These are phyloP conservation scores for Tyria jacobaeae DNA, from an alignment of 2,888 invertebrate genomes.

Conservation along the genomic window DNA sequence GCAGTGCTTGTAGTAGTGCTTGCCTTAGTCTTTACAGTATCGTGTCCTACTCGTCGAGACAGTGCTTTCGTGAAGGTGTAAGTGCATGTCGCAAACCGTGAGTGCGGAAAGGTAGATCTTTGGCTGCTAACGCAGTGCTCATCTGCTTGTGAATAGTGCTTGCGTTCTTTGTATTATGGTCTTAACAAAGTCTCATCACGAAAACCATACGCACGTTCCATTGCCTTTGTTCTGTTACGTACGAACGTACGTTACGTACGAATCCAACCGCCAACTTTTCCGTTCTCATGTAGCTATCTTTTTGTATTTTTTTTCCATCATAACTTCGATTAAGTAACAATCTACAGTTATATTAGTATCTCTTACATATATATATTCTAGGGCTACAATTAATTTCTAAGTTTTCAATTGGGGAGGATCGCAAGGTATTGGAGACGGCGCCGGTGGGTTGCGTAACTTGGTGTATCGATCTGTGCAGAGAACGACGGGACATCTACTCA, in stretches of 20 bases:
- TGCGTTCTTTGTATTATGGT: conserved; percentile 55
- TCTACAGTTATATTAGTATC: conserved; percentile 24
- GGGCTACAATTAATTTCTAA: conserved; percentile 30
- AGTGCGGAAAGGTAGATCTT: conserved; percentile 66
- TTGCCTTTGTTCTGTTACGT: conserved; percentile 65
- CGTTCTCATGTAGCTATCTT: conserved; percentile 29
- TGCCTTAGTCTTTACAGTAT: conserved; percentile 75
- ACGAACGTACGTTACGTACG: conserved; percentile 42
- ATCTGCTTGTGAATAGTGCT: conserved; percentile 66
- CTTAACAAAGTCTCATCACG: conserved; percentile 52
- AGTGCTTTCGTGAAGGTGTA: conserved; percentile 79
- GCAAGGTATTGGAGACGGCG: conserved; percentile 66
- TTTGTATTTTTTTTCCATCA: conserved; percentile 39
- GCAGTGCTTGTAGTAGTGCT: conserved; percentile 83
- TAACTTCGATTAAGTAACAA: conserved; percentile 15
- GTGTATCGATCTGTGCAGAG: conserved; percentile 81
- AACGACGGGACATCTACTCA: conserved; percentile 69
- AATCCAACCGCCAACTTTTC: conserved; percentile 44
- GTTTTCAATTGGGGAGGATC: conserved; percentile 43
- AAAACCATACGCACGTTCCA: conserved; percentile 64
- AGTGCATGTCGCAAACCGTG: conserved; percentile 78
- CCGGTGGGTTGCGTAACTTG: conserved; percentile 83
- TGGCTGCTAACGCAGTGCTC: conserved; percentile 43
- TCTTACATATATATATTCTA: conserved; percentile 16
- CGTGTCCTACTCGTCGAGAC: conserved; percentile 57